Conservation (phyloP, 2,888 invertebrate species). For the Caenorhabditis doughertyi region DNA sequence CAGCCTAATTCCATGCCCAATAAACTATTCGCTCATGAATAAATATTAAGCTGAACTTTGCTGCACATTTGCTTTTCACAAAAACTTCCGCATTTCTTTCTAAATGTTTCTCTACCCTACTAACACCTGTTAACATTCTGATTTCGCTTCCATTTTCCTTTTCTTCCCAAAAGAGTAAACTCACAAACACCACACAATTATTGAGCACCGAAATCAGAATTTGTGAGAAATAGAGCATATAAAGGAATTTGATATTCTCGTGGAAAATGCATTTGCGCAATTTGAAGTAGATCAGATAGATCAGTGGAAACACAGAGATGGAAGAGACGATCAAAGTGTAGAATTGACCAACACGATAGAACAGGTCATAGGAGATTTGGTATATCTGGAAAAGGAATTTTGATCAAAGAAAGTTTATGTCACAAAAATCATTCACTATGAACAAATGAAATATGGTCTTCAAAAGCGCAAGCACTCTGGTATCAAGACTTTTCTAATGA, state of each 20-base stretch:
- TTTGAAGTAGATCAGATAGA: constrained; percentile 60
- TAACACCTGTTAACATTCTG: too few species aligned
- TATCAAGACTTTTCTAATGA: too few species aligned
- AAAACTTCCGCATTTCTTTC: constrained; percentile 76
- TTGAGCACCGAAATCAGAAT: constrained; percentile 71
- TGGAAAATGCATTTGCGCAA: constrained; percentile 70
- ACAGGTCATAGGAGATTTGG: constrained; percentile 77
- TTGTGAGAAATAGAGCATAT: neutral
- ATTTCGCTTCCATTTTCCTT: constrained; percentile 64
- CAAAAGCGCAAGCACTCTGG: too few species aligned
- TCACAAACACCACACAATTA: constrained; percentile 72
- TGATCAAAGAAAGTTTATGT: constrained; percentile 63
- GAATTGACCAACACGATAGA: constrained; percentile 75
- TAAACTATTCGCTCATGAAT: too few species aligned
- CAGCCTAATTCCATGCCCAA: too few species aligned
- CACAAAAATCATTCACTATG: too few species aligned
- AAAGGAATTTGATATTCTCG: constrained; percentile 53
- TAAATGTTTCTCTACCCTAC: constrained; percentile 64
- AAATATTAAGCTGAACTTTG: constrained; percentile 72
- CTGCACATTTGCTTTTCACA: constrained; percentile 65
- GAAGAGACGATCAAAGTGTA: constrained; percentile 80
- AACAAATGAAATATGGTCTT: too few species aligned
- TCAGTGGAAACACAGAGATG: constrained; percentile 22
- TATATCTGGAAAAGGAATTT: constrained; percentile 72
- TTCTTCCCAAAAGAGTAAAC: constrained; percentile 59